Base-by-base conservation (phyloP, 1,140 invertebrate genomes). In the Nebria ingens region DNA sequence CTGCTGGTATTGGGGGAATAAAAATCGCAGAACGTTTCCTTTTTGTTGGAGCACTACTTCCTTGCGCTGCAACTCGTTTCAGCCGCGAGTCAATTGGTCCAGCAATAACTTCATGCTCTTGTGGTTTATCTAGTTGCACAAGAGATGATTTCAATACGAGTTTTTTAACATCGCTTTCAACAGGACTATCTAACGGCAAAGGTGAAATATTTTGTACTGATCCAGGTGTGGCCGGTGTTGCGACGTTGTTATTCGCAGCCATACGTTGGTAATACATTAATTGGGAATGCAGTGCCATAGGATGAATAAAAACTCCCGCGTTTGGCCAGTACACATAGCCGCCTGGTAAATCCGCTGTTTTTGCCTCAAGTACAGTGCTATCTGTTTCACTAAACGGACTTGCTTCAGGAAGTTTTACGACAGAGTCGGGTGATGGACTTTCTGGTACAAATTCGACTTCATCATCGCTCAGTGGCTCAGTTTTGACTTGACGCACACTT, bases 1-100 rank as follows among this genome's bases (percentile, higher is more conserved):
- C 85, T 0, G 79, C 73, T 0, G 85, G 85, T 68, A 87, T 81
- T 0, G 86, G 86, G 0, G 86, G 86, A 50, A 89, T 89, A 63
- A 88, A 89, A 53, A 89, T 89, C 0, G 86, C 86, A 0, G 85
- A 88, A 0, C 86, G 74, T 61, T 89, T 89, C 20, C 86, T 72
- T 63, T 89, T 89, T 0, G 80, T 79, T 2, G 82, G 71, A 0
- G 74, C 61, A 64, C 65, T 1, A 34, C 55, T 42, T 62, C 38
- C 15, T 19, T 54, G 40, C 6, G 40, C 4, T 45, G 40, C 40
- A 11, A 6, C 40, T 45, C 40, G 9, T 45, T 45, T 45, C 6
- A 45, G 3, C 17, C 11, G 21, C 62, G 3, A 0, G 64, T 61
- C 2, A 60, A 70, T 63, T 22, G 62, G 29, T 51, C 60, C 64